Base-by-base conservation (phyloP, 2,888 invertebrate species). In the Minunthozetes semirufus region DNA sequence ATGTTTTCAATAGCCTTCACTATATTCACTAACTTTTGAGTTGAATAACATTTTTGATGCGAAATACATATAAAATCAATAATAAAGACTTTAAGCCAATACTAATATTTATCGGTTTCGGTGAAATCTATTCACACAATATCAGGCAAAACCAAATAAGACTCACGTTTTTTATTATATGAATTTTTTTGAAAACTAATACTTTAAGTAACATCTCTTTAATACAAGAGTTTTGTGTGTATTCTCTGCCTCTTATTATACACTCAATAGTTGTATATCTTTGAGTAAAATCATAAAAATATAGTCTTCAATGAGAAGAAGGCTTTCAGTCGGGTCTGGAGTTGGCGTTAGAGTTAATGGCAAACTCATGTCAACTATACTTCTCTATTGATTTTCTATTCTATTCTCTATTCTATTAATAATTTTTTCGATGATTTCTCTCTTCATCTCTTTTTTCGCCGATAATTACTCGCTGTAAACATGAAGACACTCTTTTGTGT, bases 151-250 rank as follows among this genome's bases (percentile, higher is more conserved):
- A 3, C 33, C 33, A 33, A 3, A 8, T 33, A 33, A 33, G 33
- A 33, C 33, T 33, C 33, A 33, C 33, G n/a, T 33, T 8, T 33
- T 33, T 33, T 33, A 33, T 33, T 4, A 50, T 59, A 5, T 25
- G 2, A 13, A 2, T 59, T 17, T 59, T 63, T 63, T 63, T 63
- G 2, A 22, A 66, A 68, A 68, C 68, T 68, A 68, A 68, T 68
- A 68, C 42, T 38, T 68, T 68, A 68, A 68, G 68, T 68, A 68
- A 68, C 68, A 68, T 42, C 68, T 68, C 68, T 68, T 56, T 56
- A 63, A 63, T 63, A 63, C 29, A 63, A 63, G n/a, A 33, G 33
- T 15, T 59, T 59, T 59, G 33, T 33, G 33, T 33, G 33, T 33
- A 33, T 33, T 33, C 33, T 33, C 8, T 8, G 33, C 33, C 33